These are phyloP conservation scores for Diabrotica virgifera DNA, from an alignment of 1,140 invertebrate genomes.

Conservation along the genomic window DNA sequence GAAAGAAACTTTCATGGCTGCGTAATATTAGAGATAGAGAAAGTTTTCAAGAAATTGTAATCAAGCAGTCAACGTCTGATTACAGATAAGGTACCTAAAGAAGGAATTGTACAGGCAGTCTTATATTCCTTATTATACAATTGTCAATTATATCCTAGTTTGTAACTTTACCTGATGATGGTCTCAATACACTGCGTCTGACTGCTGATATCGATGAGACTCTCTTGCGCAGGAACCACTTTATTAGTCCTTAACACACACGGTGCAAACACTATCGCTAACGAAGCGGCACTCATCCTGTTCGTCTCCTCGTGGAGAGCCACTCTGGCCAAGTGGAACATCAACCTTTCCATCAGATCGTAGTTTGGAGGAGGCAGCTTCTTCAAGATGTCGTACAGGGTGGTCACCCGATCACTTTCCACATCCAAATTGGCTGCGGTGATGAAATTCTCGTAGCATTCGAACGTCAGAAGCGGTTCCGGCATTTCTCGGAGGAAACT, in stretches of 20 bases:
- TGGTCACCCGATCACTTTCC: slow-evolving; percentile 76
- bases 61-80: too few species aligned
- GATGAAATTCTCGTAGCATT: slow-evolving; percentile 92
- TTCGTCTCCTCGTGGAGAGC: slow-evolving; percentile 85
- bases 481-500: slow-evolving; percentile 89
- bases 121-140: slow-evolving; percentile 56
- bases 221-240: slow-evolving; percentile 83
- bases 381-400: slow-evolving; percentile 82
- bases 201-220: slow-evolving; percentile 73
- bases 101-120: too few species aligned
- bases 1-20: too few species aligned
- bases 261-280: slow-evolving; percentile 94
- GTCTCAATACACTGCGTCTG: slow-evolving; percentile 85
- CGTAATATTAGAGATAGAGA: too few species aligned
- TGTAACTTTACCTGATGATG: slow-evolving; percentile 60
- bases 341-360: slow-evolving; percentile 86
- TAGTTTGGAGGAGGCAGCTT: slow-evolving; percentile 88
- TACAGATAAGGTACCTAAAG: too few species aligned
- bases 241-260: slow-evolving; percentile 87
- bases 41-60: too few species aligned
- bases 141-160: neutral
- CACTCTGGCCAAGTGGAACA: slow-evolving; percentile 90
- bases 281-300: slow-evolving; percentile 85
- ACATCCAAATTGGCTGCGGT: slow-evolving; percentile 80
- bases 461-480: slow-evolving; percentile 89